These are phyloP conservation scores for Antheraea assamensis DNA, from an alignment of 2,888 invertebrate species.

Conservation along the genomic window DNA sequence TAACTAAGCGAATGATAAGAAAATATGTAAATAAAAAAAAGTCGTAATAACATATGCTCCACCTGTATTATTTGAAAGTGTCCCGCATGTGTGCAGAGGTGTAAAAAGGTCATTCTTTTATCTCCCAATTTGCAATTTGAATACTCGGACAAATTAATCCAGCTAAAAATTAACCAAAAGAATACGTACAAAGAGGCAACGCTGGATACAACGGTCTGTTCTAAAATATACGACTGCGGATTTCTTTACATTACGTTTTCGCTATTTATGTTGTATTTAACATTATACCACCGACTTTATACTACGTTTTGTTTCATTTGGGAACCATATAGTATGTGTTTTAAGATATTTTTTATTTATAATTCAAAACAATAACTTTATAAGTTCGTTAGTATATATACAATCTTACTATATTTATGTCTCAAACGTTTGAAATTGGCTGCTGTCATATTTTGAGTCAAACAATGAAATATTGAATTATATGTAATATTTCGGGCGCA, in stretches of 20 bases:
- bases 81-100: constrained; percentile 36
- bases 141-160: constrained; percentile 80
- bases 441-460: not conserved
- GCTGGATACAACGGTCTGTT: constrained; percentile 55
- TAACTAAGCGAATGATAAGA: not conserved
- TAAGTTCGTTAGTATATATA: not conserved
- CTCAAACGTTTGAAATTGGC: not conserved
- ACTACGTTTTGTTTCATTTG: not conserved
- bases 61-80: constrained; percentile 2
- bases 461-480: not conserved
- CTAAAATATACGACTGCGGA: constrained; percentile 67
- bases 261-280: constrained; percentile 28
- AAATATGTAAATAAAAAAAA: not conserved
- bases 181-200: constrained; percentile 62
- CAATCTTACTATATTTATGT: not conserved
- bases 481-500: not conserved
- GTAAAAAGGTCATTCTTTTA: constrained; percentile 69
- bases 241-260: constrained; percentile 46
- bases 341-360: not conserved
- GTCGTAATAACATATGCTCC: not conserved
- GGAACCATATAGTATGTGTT: not conserved
- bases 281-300: constrained; percentile 21
- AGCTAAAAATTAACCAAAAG: constrained; percentile 68
- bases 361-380: not conserved
- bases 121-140: constrained; percentile 78